Percentiles rank a stretch among this genome's conserved stretches.
Conservation (phyloP, 1,140 invertebrate species). For the Aphelinus atriplicis region DNA sequence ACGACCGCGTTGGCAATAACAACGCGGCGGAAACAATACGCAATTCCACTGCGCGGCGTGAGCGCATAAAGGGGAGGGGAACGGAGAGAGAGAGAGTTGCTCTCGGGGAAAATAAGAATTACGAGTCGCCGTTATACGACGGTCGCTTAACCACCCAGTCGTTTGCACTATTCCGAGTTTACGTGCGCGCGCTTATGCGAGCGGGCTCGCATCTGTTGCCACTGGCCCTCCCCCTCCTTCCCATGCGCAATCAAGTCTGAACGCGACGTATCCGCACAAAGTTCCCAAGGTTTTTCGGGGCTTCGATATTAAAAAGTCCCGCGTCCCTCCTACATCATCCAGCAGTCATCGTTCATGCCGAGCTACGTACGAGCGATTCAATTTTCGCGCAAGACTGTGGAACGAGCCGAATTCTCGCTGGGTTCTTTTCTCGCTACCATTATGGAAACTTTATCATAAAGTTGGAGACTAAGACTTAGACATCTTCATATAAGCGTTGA, state of each 20-base stretch:
- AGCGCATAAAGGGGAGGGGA: not conserved
- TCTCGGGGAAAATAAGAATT: conserved; percentile 47
- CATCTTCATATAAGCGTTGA: too few relatives aligned
- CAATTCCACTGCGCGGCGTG: conserved; percentile 27
- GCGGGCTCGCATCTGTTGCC: conserved; percentile 56
- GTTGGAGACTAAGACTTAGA: too few relatives aligned
- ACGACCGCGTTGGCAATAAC: conserved; percentile 10
- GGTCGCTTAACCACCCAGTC: conserved; percentile 38
- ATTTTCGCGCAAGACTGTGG: conserved; percentile 12
- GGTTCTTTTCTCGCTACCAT: too few relatives aligned
- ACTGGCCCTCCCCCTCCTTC: conserved; percentile 15
- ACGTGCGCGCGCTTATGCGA: conserved; percentile 43
- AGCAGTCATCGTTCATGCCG: conserved; percentile 26
- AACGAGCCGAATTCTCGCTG: too few relatives aligned
- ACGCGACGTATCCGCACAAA: too few relatives aligned
- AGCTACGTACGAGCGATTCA: conserved; percentile 20
- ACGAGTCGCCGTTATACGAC: conserved; percentile 44
- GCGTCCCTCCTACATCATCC: conserved; percentile 33
- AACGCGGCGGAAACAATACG: conserved; percentile 42
- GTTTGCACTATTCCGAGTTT: conserved; percentile 56
- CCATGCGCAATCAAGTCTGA: too few relatives aligned
- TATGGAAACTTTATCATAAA: too few relatives aligned
- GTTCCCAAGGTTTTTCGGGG: not conserved
- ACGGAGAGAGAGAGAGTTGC: not conserved
- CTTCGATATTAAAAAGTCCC: conserved; percentile 34